phyloP scores from a whole-genome alignment of 2,113 vertebrate genomes.

The Erinaceus europaeus region DNA sequence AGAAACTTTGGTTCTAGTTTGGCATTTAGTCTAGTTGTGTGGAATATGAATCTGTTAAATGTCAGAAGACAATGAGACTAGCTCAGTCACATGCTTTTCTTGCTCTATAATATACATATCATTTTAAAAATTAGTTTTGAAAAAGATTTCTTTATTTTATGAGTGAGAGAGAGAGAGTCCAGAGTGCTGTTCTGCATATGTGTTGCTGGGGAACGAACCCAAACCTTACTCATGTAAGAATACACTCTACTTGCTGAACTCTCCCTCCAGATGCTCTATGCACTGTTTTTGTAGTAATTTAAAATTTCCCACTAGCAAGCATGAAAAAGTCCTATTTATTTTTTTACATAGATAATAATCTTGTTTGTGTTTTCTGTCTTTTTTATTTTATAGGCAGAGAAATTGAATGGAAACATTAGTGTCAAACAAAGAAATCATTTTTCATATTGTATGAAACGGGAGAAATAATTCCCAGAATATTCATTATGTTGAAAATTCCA shows the following conservation, averaged over 20 bases:
- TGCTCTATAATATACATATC: not conserved
- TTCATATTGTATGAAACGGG: not conserved
- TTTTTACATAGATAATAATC: not conserved
- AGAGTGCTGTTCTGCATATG: too few species aligned
- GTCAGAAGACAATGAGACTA: constrained; percentile 20
- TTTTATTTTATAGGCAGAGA: not conserved
- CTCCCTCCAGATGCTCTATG: too few species aligned
- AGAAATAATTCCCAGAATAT: not conserved
- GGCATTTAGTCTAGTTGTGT: not conserved
- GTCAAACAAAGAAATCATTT: constrained; percentile 3
- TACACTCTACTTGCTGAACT: too few species aligned
- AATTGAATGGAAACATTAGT: not conserved
- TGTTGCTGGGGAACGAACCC: too few species aligned
- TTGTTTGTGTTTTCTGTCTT: not conserved
- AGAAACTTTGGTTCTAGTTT: constrained; percentile 43
- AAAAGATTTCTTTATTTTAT: too few species aligned
- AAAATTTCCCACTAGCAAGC: constrained; percentile 9
- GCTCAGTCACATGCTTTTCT: not conserved
- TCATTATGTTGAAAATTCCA: not conserved
- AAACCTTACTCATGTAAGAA: too few species aligned
- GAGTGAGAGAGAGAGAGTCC: not conserved
- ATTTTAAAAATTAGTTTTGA: not conserved
- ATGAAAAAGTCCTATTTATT: not conserved
- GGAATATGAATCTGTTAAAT: constrained; percentile 52
- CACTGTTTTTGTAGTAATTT: not conserved